phyloP scores from a whole-genome alignment of 1,140 invertebrate genomes.

The Odontomachus brunneus region DNA sequence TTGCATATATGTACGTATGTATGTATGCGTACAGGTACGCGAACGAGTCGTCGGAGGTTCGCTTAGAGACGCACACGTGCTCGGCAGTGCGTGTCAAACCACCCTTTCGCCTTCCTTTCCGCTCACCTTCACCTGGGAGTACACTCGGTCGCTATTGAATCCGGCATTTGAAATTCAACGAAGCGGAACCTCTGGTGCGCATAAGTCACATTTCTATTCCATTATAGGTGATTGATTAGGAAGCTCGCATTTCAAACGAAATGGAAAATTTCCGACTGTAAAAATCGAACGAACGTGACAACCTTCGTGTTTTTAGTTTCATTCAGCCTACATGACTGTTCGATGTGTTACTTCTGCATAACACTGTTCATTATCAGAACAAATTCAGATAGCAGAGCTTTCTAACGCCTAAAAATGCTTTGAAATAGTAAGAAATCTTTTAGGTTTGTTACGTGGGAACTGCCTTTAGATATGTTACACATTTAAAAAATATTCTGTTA shows the following conservation, averaged over 20 bases:
- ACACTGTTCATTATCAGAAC: too few species aligned
- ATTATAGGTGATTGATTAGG: not conserved
- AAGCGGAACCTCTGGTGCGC: constrained; percentile 3
- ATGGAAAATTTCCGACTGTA: not conserved
- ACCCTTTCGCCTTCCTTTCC: constrained; percentile 71
- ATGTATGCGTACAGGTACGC: constrained; percentile 28
- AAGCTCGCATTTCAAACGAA: not conserved
- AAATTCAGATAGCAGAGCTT: too few species aligned
- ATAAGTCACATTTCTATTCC: constrained; percentile 23
- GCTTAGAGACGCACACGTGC: constrained; percentile 31
- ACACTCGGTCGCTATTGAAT: constrained; percentile 56
- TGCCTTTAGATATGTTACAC: too few species aligned
- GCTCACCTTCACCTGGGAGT: constrained; percentile 65
- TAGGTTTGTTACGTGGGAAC: too few species aligned
- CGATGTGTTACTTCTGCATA: too few species aligned
- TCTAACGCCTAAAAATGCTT: too few species aligned
- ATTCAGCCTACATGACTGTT: too few species aligned
- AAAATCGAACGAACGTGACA: constrained; percentile 11
- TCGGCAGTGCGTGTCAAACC: constrained; percentile 66
- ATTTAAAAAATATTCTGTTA: not conserved
- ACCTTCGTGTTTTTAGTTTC: not conserved
- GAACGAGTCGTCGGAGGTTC: constrained; percentile 10
- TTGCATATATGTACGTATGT: not conserved
- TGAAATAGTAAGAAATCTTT: too few species aligned
- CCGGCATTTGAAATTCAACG: constrained; percentile 35